Base-by-base conservation (phyloP, 1,140 invertebrate species). In the Plodia interpunctella region DNA sequence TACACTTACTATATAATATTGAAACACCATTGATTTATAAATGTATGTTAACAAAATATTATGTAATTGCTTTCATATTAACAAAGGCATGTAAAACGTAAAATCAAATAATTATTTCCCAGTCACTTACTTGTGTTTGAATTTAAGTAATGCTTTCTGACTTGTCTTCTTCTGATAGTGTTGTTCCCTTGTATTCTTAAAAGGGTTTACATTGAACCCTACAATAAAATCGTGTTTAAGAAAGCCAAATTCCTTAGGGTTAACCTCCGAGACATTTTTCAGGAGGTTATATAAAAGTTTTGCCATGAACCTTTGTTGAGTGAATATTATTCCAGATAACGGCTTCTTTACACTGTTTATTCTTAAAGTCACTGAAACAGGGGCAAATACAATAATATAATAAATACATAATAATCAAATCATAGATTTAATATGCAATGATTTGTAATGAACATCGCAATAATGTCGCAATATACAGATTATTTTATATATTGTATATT, bases 251-350 rank as follows among this genome's bases (percentile, higher is more conserved):
- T 86, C 80, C 21, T 83, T 60, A 0, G 88, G 75, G 65, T 91
- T 83, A 0, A 56, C 10, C 25, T 89, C 54, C 5, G 77, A 84
- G 5, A 92, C 82, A 19, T 88, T 92, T 69, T 94, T 91, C 0
- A 98, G 78, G 21, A 97, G 84, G 68, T 94, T 92, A 72, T 93
- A 94, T 0, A 98, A 77, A 9, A 95, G 90, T 87, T 96, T 94
- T 0, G 96, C 94, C 0, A 94, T 95, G 59, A 94, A 93, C 57
- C 96, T 90, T 64, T 94, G 90, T 77, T 95, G 89, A 0, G 96
- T 95, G 90, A 98, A 98, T 35, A 98, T 92, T 18, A 98, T 91
- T 0, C 92, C 94, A 68, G 93, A 95, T n/a, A 98, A 88, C 4
- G 91, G 78, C 60, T 91, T 74, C 0, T 67, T 59, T 0, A 72